phyloP scores from a whole-genome alignment of 2,797 vertebrate species.

The Anas bahamensis region DNA sequence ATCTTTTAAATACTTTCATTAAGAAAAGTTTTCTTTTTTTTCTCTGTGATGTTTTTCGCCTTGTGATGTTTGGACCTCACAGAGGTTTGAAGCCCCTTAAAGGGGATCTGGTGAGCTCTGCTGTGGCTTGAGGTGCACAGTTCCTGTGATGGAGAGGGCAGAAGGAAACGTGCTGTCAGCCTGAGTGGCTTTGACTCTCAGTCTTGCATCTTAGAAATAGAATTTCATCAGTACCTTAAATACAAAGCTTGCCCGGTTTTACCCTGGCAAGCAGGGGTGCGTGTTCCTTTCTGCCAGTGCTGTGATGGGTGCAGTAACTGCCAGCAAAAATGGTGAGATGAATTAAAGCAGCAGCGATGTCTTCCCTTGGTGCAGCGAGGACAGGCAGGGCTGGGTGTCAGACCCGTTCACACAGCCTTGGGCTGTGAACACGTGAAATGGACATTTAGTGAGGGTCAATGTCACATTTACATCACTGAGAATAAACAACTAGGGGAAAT shows the following conservation, averaged over 20 bases:
- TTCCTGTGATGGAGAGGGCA: background rate
- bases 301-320: background rate
- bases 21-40: background rate
- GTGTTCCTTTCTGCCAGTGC: background rate
- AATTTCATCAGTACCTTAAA: background rate
- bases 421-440: background rate
- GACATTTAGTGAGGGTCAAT: conserved; percentile 1
- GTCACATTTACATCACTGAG: conserved; percentile 60
- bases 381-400: background rate
- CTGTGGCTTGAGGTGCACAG: background rate
- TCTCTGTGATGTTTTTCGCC: background rate
- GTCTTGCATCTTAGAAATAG: background rate
- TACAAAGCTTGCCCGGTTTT: background rate
- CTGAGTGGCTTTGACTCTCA: background rate
- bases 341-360: background rate
- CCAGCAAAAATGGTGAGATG: background rate
- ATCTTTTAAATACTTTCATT: background rate
- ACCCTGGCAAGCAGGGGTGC: background rate
- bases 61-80: background rate
- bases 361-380: background rate
- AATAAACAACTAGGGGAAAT: conserved; percentile 53
- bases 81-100: background rate
- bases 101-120: background rate
- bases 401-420: background rate
- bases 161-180: background rate